phyloP scores from a whole-genome alignment of 2,797 vertebrate genomes.

The Sebastes glaucus region DNA sequence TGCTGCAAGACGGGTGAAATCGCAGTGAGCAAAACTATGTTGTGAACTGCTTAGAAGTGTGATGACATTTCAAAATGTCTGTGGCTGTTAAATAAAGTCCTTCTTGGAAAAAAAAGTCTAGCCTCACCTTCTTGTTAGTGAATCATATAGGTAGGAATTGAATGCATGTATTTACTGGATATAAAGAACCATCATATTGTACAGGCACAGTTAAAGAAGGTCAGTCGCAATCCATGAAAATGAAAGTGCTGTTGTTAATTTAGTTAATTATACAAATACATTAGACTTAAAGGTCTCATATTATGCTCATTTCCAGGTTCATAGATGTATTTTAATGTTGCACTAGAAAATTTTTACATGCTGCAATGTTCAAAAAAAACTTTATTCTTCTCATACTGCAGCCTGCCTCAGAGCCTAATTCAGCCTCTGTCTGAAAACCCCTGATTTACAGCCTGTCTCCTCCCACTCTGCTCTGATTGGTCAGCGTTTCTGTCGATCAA shows the following conservation, averaged over 20 bases:
- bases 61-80: conserved; percentile 29
- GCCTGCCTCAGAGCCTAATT: no score
- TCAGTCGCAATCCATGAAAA: not conserved
- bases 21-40: not conserved
- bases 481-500: no score
- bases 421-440: no score
- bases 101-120: not conserved
- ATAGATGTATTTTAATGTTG: no score
- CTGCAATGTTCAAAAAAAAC: no score
- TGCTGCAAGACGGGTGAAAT: not conserved
- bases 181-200: not conserved
- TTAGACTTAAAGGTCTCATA: not conserved
- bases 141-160: not conserved
- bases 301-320: no score
- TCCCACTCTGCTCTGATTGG: no score
- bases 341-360: no score
- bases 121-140: not conserved
- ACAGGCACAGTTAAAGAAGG: not conserved
- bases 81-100: not conserved
- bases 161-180: not conserved
- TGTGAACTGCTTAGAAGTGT: not conserved
- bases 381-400: no score
- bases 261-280: not conserved
- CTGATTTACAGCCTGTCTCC: no score
- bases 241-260: not conserved